A percentile compares a stretch with the other conserved stretches of the same genome.
These are phyloP conservation scores for Varanus komodoensis DNA, from an alignment of 2,113 vertebrate species.

Conservation along the genomic window DNA sequence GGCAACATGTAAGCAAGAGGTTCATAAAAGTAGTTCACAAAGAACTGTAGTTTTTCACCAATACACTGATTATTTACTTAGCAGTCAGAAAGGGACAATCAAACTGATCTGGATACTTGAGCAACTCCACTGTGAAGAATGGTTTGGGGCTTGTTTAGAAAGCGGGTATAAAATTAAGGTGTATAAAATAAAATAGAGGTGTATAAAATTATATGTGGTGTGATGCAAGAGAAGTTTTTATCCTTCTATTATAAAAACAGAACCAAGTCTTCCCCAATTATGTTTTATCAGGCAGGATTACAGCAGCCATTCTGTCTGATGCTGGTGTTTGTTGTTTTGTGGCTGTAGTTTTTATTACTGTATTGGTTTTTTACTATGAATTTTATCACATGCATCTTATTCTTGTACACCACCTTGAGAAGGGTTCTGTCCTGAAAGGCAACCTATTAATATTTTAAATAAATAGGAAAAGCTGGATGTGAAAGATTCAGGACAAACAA, in stretches of 20 bases:
- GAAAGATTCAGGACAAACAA: neutral
- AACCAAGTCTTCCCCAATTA: neutral
- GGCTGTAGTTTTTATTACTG: too few species aligned
- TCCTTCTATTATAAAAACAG: neutral
- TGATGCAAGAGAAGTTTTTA: neutral
- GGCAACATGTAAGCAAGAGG: slow-evolving; percentile 40
- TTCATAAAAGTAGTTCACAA: slow-evolving; percentile 5
- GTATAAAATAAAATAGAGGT: too few species aligned
- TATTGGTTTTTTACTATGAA: too few species aligned
- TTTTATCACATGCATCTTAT: too few species aligned
- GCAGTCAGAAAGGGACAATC: neutral
- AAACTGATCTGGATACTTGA: neutral
- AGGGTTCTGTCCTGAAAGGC: too few species aligned
- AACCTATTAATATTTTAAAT: too few species aligned
- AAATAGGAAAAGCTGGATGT: neutral
- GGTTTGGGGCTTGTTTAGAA: neutral
- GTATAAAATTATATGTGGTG: too few species aligned
- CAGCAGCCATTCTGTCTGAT: too few species aligned
- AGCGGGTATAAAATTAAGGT: neutral
- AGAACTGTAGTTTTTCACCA: neutral
- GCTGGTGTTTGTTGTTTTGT: too few species aligned
- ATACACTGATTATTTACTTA: too few species aligned
- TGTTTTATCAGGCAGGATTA: too few species aligned
- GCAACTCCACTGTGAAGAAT: neutral
- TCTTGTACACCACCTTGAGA: too few species aligned